Conservation (phyloP, 2,113 vertebrate genomes). For the Zosterops lateralis region DNA sequence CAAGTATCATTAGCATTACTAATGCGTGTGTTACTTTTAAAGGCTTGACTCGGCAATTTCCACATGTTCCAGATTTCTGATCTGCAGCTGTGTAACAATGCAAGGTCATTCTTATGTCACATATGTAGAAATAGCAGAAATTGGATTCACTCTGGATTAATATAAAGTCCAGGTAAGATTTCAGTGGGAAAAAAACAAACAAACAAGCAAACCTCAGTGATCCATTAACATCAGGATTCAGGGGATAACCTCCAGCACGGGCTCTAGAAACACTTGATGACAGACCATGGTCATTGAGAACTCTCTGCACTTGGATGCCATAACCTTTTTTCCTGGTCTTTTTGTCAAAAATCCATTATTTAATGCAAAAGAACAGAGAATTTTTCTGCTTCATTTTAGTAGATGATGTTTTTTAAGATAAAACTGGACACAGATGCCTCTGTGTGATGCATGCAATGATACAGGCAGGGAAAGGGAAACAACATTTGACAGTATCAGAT, state of each 20-base stretch:
- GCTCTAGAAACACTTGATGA: background rate
- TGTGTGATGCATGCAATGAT: background rate
- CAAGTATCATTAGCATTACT: constrained; percentile 31
- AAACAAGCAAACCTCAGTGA: background rate
- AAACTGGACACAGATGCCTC: background rate
- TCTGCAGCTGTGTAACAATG: constrained; percentile 16
- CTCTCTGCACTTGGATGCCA: background rate
- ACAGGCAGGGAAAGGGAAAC: background rate
- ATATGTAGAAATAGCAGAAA: background rate
- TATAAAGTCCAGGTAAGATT: background rate
- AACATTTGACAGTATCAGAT: background rate
- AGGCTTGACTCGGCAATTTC: constrained; percentile 31
- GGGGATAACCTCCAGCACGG: background rate
- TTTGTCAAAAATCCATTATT: background rate
- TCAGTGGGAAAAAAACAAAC: background rate
- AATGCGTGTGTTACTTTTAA: constrained; percentile 1
- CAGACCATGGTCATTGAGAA: background rate
- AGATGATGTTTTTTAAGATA: background rate
- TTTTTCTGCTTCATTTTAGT: background rate
- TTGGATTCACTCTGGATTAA: background rate
- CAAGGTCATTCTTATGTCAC: constrained; percentile 53
- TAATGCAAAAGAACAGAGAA: background rate
- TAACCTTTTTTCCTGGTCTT: background rate
- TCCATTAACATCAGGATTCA: background rate
- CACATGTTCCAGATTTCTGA: background rate